Evolutionary conservation across 2,888 invertebrate genomes (phyloP), one percentile per base, ranked within the genome.

Genomic region (Chloroclysta siterata): DNA sequence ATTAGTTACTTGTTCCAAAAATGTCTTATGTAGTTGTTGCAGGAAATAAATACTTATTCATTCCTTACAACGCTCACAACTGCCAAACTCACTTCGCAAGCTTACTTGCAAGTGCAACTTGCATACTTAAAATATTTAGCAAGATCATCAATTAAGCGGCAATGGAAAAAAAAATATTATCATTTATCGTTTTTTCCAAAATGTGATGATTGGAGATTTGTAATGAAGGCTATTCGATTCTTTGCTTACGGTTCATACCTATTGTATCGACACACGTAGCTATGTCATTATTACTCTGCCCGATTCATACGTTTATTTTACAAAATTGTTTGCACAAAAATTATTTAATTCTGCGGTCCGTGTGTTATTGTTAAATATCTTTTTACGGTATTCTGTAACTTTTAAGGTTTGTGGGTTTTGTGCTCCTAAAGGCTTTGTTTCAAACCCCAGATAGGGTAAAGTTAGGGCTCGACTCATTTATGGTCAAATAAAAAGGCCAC

Each of bases 251-350:
- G 60, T 47, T 60, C 60, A 51, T 50, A 65, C 54, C 42, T 42
- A 4, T 11, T 2, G 11, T 11, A 33, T 14, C 36, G n/a, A 33
- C 13, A 11, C 0, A 0, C 36, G 0, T 11, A 15, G n/a, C 13
- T 14, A 14, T 7, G 6, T 8, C 3, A 15, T 48, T 46, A 17
- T 5, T 10, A 54, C 79, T 76, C 79, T 13, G 10, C n/a, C 33
- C 76, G 82, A 79, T 81, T 82, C 82, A 78, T 83, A 80, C 79
- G 79, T 81, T 80, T 81, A 80, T 82, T 82, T 79, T 71, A 66
- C 69, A 74, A 78, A 79, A 80, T 78, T 80, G 76, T 82, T 83
- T 79, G 66, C 70, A 75, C 74, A 78, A 83, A 87, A 85, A 83
- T 78, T 72, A 79, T 79, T 74, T 75, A 71, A 74, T 76, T 74